These are phyloP conservation scores for Ariolimax columbianus DNA, from an alignment of 2,888 invertebrate species.

Conservation along the genomic window DNA sequence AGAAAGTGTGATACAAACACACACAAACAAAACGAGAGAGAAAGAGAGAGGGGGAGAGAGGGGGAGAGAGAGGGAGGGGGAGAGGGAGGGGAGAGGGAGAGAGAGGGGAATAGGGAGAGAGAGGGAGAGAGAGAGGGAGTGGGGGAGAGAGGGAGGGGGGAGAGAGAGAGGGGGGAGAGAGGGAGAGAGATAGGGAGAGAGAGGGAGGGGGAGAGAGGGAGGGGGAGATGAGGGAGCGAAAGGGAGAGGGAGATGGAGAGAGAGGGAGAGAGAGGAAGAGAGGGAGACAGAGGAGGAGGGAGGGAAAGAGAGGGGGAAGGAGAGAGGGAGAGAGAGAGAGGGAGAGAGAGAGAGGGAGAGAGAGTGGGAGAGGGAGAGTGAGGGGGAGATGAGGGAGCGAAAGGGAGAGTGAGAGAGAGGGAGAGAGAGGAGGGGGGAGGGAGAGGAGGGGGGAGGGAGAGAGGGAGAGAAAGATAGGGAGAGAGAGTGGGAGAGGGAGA, in stretches of 20 bases:
- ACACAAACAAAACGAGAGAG: too few species aligned
- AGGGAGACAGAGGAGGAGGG: background rate
- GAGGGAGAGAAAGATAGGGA: too few species aligned
- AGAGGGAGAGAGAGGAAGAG: too few species aligned
- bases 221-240: too few species aligned
- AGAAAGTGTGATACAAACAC: too few species aligned
- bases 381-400: too few species aligned
- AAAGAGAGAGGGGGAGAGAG: too few species aligned
- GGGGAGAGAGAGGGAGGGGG: too few species aligned
- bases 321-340: background rate
- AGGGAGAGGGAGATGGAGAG: too few species aligned
- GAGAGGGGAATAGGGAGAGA: background rate
- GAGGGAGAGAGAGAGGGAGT: conserved; percentile 1
- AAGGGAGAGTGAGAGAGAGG: background rate
- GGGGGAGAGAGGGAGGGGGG: conserved; percentile 1
- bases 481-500: too few species aligned
- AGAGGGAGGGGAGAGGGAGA: background rate
- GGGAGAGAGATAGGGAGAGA: conserved; percentile 41
- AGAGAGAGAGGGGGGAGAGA: background rate
- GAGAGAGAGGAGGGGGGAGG: background rate
- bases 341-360: background rate
- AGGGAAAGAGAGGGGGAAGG: background rate
- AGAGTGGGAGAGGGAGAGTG: too few species aligned
- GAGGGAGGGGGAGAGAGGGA: conserved; percentile 43
- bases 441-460: too few species aligned